A percentile compares a stretch with the other conserved stretches of the same genome.
Evolutionary conservation across 2,113 vertebrate genomes (phyloP).

Genomic region (Galemys pyrenaicus): DNA sequence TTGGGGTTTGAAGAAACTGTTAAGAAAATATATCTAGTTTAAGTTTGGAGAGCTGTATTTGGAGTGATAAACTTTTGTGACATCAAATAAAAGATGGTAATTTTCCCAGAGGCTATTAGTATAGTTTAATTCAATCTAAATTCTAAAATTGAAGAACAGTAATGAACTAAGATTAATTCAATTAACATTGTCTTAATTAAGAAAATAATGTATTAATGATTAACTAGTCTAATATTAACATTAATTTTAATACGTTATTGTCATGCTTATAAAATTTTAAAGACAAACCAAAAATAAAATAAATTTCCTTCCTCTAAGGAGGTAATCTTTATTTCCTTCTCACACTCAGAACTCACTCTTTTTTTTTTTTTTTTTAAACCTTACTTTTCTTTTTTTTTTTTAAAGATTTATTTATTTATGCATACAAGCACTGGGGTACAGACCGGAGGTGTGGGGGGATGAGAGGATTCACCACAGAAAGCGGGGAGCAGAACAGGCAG

Average conservation of each 20-base stretch:
- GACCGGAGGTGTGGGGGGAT: no score
- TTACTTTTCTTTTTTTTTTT: no score
- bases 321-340: neutral
- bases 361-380: no score
- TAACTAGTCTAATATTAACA: neutral
- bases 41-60: neutral
- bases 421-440: no score
- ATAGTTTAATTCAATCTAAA: neutral
- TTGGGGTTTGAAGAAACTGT: no score
- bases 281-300: neutral
- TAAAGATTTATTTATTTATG: no score
- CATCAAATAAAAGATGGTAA: neutral
- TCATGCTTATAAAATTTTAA: neutral
- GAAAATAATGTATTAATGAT: neutral
- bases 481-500: no score
- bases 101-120: no score
- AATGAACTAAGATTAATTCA: no score
- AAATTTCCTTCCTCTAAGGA: neutral
- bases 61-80: neutral
- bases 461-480: no score
- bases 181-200: neutral
- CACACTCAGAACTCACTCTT: neutral
- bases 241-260: slow-evolving; percentile 10
- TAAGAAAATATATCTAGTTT: neutral
- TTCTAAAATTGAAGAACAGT: neutral